phyloP scores from a whole-genome alignment of 2,797 vertebrate species.

The Epinephelus coioides region DNA sequence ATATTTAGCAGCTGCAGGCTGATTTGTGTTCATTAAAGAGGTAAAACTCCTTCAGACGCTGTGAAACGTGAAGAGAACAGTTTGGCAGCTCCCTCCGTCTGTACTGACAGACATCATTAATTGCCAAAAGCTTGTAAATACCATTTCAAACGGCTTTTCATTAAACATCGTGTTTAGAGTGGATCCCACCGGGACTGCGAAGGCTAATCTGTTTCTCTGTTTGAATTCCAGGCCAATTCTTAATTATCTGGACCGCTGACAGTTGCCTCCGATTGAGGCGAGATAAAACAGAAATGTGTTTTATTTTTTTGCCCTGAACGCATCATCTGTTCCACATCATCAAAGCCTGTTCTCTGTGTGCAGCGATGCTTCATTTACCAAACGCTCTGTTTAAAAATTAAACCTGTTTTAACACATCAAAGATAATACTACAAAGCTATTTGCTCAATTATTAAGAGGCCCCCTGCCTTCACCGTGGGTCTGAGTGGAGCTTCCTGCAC shows the following conservation, averaged over 20 bases:
- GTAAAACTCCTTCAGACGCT: not conserved
- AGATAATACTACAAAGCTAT: constrained; percentile 69
- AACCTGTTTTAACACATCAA: constrained; percentile 73
- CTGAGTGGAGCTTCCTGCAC: not conserved
- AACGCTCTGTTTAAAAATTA: constrained; percentile 72
- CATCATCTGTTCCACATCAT: constrained; percentile 54
- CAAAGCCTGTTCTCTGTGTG: constrained; percentile 51
- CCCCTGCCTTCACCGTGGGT: not conserved
- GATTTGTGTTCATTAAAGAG: not conserved
- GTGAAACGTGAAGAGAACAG: not conserved
- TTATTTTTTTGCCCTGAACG: constrained; percentile 32
- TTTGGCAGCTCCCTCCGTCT: constrained; percentile 5
- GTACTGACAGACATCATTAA: constrained; percentile 13
- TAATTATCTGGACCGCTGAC: constrained; percentile 43
- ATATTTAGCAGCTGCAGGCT: not conserved
- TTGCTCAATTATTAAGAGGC: constrained; percentile 70
- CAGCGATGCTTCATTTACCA: constrained; percentile 55
- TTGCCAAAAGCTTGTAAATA: constrained; percentile 16
- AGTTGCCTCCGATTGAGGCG: constrained; percentile 16
- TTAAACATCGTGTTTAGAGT: constrained; percentile 14
- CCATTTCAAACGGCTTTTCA: constrained; percentile 13
- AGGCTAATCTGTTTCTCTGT: constrained; percentile 37
- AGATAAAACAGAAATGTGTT: constrained; percentile 42
- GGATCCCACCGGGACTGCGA: not conserved
- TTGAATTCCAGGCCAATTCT: constrained; percentile 41